Evolutionary conservation across 2,113 vertebrate species (phyloP).

Genomic region (Cyprinodon tularosa): DNA sequence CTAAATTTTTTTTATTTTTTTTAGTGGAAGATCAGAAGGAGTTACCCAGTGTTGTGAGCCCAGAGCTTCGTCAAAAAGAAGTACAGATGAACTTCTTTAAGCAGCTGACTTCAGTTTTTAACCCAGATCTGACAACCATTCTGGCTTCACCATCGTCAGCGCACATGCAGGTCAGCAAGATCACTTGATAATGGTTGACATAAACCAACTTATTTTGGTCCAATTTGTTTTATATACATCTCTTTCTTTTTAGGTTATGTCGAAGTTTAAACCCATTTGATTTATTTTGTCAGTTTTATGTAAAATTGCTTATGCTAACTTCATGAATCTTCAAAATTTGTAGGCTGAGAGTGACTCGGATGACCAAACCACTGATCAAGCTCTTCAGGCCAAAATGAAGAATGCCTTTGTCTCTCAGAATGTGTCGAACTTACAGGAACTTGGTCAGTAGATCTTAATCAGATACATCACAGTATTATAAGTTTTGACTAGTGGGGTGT

Average conservation of each 20-base stretch:
- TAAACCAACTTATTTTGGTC: background rate
- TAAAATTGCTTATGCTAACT: background rate
- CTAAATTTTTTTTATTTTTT: conserved; percentile 16
- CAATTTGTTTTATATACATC: background rate
- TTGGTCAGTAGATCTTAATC: conserved; percentile 81
- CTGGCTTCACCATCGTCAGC: conserved; percentile 75
- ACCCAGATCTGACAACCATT: conserved; percentile 86
- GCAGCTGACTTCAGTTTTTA: conserved; percentile 96
- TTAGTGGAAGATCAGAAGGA: conserved; percentile 99
- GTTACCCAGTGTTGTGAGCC: conserved; percentile 88
- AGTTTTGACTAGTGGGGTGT: background rate
- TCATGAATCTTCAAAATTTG: background rate
- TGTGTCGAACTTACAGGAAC: conserved; percentile 96
- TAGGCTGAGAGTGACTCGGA: conserved; percentile 91
- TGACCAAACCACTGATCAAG: conserved; percentile 91
- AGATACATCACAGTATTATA: background rate
- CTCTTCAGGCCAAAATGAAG: conserved; percentile 91
- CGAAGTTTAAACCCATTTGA: background rate
- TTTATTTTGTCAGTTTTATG: background rate
- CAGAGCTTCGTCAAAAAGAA: conserved; percentile 95
- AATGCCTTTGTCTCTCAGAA: conserved; percentile 98
- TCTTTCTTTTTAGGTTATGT: background rate
- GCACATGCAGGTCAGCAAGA: conserved; percentile 84
- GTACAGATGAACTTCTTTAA: conserved; percentile 99
- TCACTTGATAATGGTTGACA: background rate